A percentile compares a stretch with the other conserved stretches of the same genome.
These are phyloP conservation scores for Apotomis betuletana DNA, from an alignment of 2,888 invertebrate species.

Conservation along the genomic window DNA sequence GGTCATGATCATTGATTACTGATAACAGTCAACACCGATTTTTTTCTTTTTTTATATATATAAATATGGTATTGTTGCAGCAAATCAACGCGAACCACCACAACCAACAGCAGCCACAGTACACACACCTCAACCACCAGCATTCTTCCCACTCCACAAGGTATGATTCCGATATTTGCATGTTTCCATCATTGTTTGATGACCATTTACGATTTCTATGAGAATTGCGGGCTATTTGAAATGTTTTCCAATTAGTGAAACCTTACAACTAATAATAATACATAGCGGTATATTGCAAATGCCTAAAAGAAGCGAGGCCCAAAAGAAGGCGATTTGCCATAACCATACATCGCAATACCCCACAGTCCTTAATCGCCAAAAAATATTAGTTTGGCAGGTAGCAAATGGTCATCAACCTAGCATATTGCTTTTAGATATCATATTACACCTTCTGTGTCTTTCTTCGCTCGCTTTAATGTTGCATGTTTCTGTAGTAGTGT, in stretches of 20 bases:
- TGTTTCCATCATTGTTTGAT: slow-evolving; percentile 32
- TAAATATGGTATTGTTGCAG: slow-evolving; percentile 31
- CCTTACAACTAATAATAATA: too few relatives aligned
- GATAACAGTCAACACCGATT: too few relatives aligned
- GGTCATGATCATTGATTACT: too few relatives aligned
- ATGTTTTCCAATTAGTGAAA: neutral
- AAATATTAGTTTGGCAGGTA: neutral
- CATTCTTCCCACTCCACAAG: slow-evolving; percentile 71
- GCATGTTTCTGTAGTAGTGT: slow-evolving; percentile 12
- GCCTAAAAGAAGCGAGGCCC: too few relatives aligned
- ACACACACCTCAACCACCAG: slow-evolving; percentile 74
- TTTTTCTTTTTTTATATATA: too few relatives aligned
- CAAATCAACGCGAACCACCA: slow-evolving; percentile 69
- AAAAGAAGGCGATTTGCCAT: too few relatives aligned
- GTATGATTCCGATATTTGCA: slow-evolving; percentile 51
- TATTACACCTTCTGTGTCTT: slow-evolving; percentile 12
- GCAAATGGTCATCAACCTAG: slow-evolving; percentile 12
- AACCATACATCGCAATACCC: too few relatives aligned
- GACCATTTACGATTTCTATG: neutral
- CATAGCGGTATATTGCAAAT: too few relatives aligned
- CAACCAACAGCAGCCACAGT: slow-evolving; percentile 69
- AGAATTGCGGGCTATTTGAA: neutral
- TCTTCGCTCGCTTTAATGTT: slow-evolving; percentile 18
- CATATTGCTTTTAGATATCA: slow-evolving; percentile 34
- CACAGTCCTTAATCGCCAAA: neutral